phyloP scores from a whole-genome alignment of 1,140 invertebrate genomes.

The Drosophila bipectinata region DNA sequence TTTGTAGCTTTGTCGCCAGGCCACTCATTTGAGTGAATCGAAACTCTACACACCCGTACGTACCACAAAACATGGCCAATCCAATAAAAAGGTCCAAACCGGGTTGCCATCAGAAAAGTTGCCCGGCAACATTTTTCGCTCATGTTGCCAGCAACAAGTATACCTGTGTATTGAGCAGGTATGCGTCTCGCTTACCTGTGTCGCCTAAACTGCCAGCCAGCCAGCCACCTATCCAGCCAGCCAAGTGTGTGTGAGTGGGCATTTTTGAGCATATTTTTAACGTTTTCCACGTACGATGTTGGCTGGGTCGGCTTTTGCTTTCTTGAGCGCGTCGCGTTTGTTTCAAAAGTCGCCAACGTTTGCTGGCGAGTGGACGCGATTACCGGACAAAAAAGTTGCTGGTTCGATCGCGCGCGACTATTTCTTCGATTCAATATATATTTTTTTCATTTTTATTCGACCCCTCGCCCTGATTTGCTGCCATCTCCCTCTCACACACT shows the following conservation, averaged over 20 bases:
- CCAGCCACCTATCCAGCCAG: no score
- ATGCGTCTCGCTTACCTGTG: constrained; percentile 48
- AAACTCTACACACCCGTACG: constrained; percentile 40
- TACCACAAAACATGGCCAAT: constrained; percentile 14
- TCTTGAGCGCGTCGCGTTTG: constrained; percentile 72
- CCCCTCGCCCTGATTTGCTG: constrained; percentile 40
- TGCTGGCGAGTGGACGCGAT: constrained; percentile 81
- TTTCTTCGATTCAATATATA: constrained; percentile 13
- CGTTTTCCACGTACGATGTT: constrained; percentile 69
- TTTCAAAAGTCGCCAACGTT: constrained; percentile 81
- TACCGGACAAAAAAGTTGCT: constrained; percentile 69
- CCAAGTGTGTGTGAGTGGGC: constrained; percentile 37
- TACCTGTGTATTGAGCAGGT: constrained; percentile 56
- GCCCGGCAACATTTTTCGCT: constrained; percentile 77
- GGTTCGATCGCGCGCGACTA: constrained; percentile 20
- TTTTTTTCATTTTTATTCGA: constrained; percentile 10
- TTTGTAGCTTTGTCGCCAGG: constrained; percentile 55
- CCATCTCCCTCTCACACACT: background rate
- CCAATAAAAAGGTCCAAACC: constrained; percentile 49
- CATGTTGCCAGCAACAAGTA: constrained; percentile 81
- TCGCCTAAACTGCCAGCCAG: constrained; percentile 17
- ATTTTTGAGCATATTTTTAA: constrained; percentile 73
- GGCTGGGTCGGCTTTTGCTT: constrained; percentile 71
- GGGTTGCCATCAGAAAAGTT: constrained; percentile 71
- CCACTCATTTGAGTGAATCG: constrained; percentile 34